These are phyloP conservation scores for Idris sp. DNA, from an alignment of 1,140 invertebrate species.

Conservation along the genomic window DNA sequence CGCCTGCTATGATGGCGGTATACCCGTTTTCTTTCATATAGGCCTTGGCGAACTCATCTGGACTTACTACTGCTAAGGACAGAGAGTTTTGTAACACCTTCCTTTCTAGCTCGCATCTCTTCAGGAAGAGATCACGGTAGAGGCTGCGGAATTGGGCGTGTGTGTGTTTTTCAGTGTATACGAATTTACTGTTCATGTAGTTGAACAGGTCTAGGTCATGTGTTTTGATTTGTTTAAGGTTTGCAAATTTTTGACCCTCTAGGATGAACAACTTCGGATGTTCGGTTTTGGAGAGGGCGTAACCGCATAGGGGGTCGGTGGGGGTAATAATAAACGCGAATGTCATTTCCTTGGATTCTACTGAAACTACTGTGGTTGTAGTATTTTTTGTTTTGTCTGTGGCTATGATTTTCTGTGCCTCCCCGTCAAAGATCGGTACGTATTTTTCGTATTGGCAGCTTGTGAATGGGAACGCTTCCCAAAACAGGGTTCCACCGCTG, in stretches of 20 bases:
- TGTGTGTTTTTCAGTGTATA: neutral
- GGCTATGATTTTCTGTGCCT: too few species aligned
- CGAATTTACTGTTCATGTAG: constrained; percentile 1
- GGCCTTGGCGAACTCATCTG: neutral
- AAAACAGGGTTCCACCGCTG: constrained; percentile 35
- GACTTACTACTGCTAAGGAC: neutral
- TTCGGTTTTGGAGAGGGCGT: neutral
- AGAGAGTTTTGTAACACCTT: neutral
- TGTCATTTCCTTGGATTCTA: neutral
- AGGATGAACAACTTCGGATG: neutral
- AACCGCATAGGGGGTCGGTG: constrained; percentile 36
- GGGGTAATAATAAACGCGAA: neutral
- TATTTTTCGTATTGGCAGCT: constrained; percentile 34
- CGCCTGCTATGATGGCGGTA: neutral
- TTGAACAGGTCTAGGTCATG: neutral
- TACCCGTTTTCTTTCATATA: neutral
- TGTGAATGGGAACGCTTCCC: constrained; percentile 3
- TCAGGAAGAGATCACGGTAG: neutral
- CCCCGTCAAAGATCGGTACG: constrained; percentile 39
- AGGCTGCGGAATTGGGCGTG: neutral
- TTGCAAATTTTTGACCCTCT: neutral
- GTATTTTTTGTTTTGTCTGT: too few species aligned
- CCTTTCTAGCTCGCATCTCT: neutral
- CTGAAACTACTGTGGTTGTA: too few species aligned
- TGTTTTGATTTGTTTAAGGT: neutral